Evolutionary conservation across 2,113 vertebrate genomes (phyloP).

Genomic region (Scytalopus superciliaris): DNA sequence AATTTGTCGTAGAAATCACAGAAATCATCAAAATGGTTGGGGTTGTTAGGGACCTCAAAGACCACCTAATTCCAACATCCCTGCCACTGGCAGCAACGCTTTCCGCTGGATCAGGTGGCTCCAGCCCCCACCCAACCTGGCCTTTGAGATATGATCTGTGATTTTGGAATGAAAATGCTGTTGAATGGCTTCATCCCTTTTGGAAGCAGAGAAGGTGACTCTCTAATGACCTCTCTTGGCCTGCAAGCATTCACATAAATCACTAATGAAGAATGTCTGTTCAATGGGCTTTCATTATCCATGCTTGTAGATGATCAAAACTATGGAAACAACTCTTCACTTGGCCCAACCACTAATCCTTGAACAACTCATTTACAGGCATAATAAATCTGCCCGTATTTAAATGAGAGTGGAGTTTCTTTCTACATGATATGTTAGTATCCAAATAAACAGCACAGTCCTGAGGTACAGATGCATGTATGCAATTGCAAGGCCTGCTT

Average conservation of each 20-base stretch:
- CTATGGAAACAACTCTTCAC: not conserved
- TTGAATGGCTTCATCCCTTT: not conserved
- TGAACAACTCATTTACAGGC: not conserved
- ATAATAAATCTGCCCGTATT: not conserved
- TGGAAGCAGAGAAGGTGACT: not conserved
- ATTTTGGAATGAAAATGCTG: not conserved
- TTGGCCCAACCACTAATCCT: not conserved
- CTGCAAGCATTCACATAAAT: not conserved
- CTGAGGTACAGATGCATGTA: not conserved
- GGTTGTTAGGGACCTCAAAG: not conserved
- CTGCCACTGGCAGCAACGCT: not conserved
- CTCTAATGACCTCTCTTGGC: not conserved
- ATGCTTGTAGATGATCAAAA: not conserved
- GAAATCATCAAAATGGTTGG: not conserved
- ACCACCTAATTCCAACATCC: not conserved
- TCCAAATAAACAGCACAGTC: not conserved
- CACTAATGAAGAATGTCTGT: not conserved
- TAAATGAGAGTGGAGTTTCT: not conserved
- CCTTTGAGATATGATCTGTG: rapidly evolving
- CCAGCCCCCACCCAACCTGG: not conserved
- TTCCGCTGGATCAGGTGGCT: not conserved
- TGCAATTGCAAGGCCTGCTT: not conserved
- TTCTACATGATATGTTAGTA: not conserved
- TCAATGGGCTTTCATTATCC: not conserved
- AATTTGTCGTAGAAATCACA: not conserved